Conservation (phyloP, 2,797 vertebrate species). For the Phrynocephalus guinanensis region DNA sequence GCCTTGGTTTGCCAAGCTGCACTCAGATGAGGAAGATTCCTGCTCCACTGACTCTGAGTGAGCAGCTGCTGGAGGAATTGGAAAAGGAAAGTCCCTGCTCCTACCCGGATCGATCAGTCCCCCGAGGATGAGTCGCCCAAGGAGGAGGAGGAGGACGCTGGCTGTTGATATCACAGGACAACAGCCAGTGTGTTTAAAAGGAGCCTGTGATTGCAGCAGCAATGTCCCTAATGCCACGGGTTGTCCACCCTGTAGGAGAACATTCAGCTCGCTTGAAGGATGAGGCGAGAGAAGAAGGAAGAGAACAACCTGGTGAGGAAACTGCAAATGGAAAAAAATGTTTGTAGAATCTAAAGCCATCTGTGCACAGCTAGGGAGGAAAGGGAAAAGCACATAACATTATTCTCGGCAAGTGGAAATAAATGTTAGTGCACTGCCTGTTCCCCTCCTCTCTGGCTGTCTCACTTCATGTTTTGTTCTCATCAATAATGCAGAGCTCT, state of each 20-base stretch:
- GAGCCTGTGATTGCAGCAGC: background rate
- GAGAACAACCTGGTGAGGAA: background rate
- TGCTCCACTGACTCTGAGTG: too few species aligned
- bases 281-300: too few species aligned
- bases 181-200: too few species aligned
- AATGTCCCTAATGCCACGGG: background rate
- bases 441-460: conserved; percentile 18
- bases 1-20: too few species aligned
- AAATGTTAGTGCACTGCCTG: background rate
- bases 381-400: background rate
- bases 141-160: too few species aligned
- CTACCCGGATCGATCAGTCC: too few species aligned
- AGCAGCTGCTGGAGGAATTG: too few species aligned
- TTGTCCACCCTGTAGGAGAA: background rate
- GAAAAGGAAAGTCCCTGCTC: too few species aligned
- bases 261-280: background rate
- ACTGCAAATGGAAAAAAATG: background rate
- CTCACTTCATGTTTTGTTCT: conserved; percentile 13
- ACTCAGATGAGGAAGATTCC: too few species aligned
- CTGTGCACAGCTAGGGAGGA: background rate
- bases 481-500: conserved; percentile 13
- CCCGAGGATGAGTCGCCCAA: too few species aligned
- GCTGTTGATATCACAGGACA: too few species aligned
- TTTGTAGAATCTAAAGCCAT: background rate
- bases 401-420: background rate